Base-by-base conservation (phyloP, 2,797 vertebrate species). In the Poliocrania exsul region DNA sequence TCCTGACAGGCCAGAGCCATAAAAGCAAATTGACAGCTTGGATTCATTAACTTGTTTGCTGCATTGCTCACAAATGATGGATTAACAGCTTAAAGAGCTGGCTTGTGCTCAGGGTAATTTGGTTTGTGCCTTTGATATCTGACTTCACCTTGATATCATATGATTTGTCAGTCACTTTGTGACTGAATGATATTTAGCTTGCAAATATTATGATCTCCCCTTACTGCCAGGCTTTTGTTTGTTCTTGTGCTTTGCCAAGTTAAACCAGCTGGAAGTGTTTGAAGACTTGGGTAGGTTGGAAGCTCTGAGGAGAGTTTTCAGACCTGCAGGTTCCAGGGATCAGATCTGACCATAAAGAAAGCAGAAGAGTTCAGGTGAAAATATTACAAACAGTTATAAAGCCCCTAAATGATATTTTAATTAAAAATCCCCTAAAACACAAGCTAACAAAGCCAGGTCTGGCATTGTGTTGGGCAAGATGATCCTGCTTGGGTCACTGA, bases 171-270 rank as follows among this genome's bases (percentile, higher is more conserved):
- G 44, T 64, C 75, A 49, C 75, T 89, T 53, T 11, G 40, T 53
- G 75, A 18, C 57, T 80, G 62, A 28, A 9, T 82, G 85, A 66
- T 92, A 74, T 72, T 95, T 89, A 87, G 71, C 62, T 65, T 82
- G 75, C 79, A 92, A 94, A 91, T 95, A 92, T 70, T 89, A 37
- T 38, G 38, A 77, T 64, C 61, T 95, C 33, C 44, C 64, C 56
- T 91, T n/a, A 23, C 73, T 73, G 90, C 72, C 83, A 93, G 82
- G 61, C 72, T 86, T 91, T 69, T 93, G 81, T 92, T 94, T 92
- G 66, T 83, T 95, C 82, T 74, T 35, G 29, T 29, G 57, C 90
- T 81, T 10, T 88, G 88, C 96, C 83, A 81, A 74, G 83, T 49
- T 81, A 83, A 92, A 38, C 23, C 60, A 56, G 73, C 61, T 29